Conservation (phyloP, 2,113 vertebrate genomes). For the Indri indri region DNA sequence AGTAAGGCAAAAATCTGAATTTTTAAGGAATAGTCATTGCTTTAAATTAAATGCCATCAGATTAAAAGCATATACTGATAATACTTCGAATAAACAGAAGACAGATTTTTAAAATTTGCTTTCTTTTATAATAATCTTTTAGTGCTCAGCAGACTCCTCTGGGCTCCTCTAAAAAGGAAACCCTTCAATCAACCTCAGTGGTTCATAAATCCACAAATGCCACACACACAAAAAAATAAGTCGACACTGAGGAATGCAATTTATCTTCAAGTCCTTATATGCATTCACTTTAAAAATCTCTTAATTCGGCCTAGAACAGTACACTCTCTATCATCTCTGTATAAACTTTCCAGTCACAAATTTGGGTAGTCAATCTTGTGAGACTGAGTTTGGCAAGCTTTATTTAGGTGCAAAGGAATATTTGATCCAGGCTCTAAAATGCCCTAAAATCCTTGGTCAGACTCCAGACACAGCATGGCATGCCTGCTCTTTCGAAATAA, state of each 20-base stretch:
- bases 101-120: not conserved
- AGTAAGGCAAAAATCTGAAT: not conserved
- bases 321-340: not conserved
- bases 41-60: not conserved
- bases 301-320: not conserved
- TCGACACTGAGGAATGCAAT: not conserved
- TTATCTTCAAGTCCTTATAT: not conserved
- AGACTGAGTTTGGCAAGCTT: not conserved
- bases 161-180: not conserved
- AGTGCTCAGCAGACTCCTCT: not conserved
- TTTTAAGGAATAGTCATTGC: not conserved
- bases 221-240: not conserved
- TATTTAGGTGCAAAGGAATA: not conserved
- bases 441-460: not conserved
- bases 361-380: not conserved
- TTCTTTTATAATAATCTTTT: not conserved
- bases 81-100: not conserved
- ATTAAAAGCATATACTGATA: not conserved
- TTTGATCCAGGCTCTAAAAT: not conserved
- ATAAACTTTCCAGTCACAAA: not conserved
- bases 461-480: not conserved
- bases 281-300: not conserved
- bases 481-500: not conserved
- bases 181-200: accelerated
- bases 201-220: not conserved